Evolutionary conservation across 2,888 invertebrate species (phyloP).

Genomic region (Apeira syringaria): DNA sequence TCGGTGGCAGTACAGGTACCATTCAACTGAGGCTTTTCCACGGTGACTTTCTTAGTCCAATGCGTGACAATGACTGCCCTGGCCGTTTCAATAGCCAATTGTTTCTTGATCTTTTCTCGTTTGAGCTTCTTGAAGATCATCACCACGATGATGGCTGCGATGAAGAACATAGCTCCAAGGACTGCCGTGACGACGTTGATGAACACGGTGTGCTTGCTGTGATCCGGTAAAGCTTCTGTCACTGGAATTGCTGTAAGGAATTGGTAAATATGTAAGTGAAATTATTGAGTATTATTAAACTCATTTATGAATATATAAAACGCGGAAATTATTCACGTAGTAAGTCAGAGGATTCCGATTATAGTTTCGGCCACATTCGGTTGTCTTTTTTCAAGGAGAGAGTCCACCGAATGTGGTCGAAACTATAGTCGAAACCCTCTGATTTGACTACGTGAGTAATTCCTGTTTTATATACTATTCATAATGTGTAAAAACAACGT

Average conservation of each 20-base stretch:
- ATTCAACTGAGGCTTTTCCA: slow-evolving; percentile 89
- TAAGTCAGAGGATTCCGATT: too few species aligned
- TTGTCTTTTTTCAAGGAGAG: too few species aligned
- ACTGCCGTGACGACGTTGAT: slow-evolving; percentile 84
- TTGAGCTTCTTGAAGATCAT: slow-evolving; percentile 88
- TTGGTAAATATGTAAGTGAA: too few species aligned
- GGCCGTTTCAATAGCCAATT: slow-evolving; percentile 91
- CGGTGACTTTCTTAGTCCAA: slow-evolving; percentile 95
- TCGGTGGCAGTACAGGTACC: slow-evolving; percentile 84
- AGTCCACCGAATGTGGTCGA: too few species aligned
- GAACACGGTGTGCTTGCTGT: slow-evolving; percentile 79
- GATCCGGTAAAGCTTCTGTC: slow-evolving; percentile 60
- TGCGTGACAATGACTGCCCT: slow-evolving; percentile 92
- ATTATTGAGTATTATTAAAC: too few species aligned
- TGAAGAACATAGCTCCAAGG: slow-evolving; percentile 84
- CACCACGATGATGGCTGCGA: slow-evolving; percentile 83
- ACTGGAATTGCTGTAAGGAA: slow-evolving; percentile 57
- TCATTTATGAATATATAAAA: too few species aligned
- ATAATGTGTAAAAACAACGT: too few species aligned
- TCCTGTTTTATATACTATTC: too few species aligned
- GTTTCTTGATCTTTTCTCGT: slow-evolving; percentile 91
- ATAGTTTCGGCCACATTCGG: too few species aligned
- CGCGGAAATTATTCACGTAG: too few species aligned
- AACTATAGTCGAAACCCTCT: too few species aligned
- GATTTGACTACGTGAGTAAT: too few species aligned